A percentile compares a stretch with the other conserved stretches of the same genome.
Evolutionary conservation across 2,888 invertebrate species (phyloP).

Genomic region (Rutpela maculata): DNA sequence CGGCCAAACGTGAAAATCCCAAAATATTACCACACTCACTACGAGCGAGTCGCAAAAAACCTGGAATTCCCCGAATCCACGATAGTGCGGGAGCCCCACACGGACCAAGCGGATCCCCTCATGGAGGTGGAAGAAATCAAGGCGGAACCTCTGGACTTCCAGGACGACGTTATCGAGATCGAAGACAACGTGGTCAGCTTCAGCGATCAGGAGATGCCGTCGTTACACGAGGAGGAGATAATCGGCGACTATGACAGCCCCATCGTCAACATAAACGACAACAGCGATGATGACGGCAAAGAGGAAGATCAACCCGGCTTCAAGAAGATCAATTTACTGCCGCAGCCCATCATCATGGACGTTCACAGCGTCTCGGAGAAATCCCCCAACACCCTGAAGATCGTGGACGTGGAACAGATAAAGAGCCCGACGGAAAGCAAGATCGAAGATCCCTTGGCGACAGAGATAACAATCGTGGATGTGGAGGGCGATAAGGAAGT

Average conservation of each 20-base stretch:
- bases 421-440: conserved; percentile 36
- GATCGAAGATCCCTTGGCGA: conserved; percentile 43
- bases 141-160: conserved; percentile 69
- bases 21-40: conserved; percentile 66
- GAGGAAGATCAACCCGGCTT: conserved; percentile 38
- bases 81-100: conserved; percentile 56
- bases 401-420: conserved; percentile 25
- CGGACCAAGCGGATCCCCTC: conserved; percentile 59
- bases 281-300: conserved; percentile 13
- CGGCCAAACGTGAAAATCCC: conserved; percentile 72
- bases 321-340: conserved; percentile 47
- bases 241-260: conserved; percentile 59
- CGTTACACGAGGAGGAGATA: conserved; percentile 56
- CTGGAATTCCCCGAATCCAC: conserved; percentile 53
- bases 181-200: conserved; percentile 59
- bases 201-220: conserved; percentile 52
- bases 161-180: conserved; percentile 62
- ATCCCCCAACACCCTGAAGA: conserved; percentile 22
- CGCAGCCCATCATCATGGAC: conserved; percentile 55
- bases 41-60: conserved; percentile 48
- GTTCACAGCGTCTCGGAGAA: conserved; percentile 54
- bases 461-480: conserved; percentile 38
- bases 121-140: conserved; percentile 68
- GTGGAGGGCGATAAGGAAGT: conserved; percentile 9
- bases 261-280: conserved; percentile 51